Base-by-base conservation (phyloP, 2,888 invertebrate genomes). In the Hemithea aestivaria region DNA sequence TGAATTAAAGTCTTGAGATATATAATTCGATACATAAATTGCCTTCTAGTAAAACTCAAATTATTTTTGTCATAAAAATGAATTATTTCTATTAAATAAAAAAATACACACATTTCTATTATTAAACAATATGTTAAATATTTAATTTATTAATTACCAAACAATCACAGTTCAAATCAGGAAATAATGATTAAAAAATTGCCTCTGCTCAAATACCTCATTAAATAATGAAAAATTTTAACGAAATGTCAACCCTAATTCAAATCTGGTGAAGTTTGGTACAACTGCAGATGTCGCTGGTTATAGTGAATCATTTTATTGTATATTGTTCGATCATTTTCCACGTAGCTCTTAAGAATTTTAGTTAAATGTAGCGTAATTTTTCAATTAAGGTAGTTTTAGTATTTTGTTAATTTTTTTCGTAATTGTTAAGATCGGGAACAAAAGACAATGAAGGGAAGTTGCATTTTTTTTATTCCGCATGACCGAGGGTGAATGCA, bases 311-410 rank as follows among this genome's bases (percentile, higher is more conserved):
- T 82, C 80, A 80, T 81, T 84, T 82, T 83, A 82, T 78, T 85
- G 82, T 84, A 84, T 78, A 84, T 83, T 85, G 83, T 85, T 85
- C 83, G 71, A 82, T 83, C 65, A 80, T 83, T 84, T 85, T 85
- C 84, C 84, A 84, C 77, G 71, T 84, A 85, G 79, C 2, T 70
- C 77, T 80, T 83, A 78, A 80, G 48, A 78, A 75, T 84, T 65
- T 85, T 83, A 85, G 81, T 83, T 87, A 66, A 73, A 54, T 62
- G 60, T 85, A 85, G 83, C 59, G 73, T 85, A 85, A 80, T 81
- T 79, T 81, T 80, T 57, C 72, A 75, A 79, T 80, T 82, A 83
- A 53, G 78, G 73, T 84, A 84, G 82, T 71, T 80, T 82, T 81
- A 78, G 80, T 78, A 81, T 80, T 83, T 83, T 84, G 80, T 83